Evolutionary conservation across 2,888 invertebrate species (phyloP).

Genomic region (Apomyelois bistriatella): DNA sequence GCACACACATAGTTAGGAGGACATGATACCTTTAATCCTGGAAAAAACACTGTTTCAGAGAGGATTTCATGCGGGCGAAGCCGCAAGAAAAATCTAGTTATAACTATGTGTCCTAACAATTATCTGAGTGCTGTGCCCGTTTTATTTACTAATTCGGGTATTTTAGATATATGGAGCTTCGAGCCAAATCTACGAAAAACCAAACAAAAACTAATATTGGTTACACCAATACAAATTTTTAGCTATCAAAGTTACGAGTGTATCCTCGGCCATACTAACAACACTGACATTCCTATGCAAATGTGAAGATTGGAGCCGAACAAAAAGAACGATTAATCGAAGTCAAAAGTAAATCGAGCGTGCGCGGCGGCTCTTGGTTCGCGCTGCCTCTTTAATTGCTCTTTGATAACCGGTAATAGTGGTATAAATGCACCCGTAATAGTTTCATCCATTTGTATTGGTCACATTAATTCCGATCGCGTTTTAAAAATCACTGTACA

Average conservation of each 20-base stretch:
- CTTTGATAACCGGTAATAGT: constrained; percentile 66
- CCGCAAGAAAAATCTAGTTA: too few species aligned
- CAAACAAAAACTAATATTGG: not conserved
- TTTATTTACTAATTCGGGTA: too few species aligned
- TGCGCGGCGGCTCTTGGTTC: constrained; percentile 48
- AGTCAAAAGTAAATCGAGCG: constrained; percentile 66
- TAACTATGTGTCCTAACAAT: too few species aligned
- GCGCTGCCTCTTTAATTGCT: constrained; percentile 66
- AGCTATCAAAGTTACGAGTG: constrained; percentile 17
- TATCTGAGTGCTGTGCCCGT: too few species aligned
- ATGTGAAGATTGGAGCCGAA: constrained; percentile 58
- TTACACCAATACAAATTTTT: not conserved
- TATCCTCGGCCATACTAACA: constrained; percentile 30
- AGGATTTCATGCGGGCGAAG: too few species aligned
- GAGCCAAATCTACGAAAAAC: too few species aligned
- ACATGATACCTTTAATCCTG: too few species aligned
- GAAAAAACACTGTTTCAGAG: too few species aligned
- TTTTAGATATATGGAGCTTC: too few species aligned
- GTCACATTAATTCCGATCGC: constrained; percentile 46
- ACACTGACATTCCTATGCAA: constrained; percentile 64
- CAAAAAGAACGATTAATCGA: constrained; percentile 68
- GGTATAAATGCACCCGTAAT: constrained; percentile 62
- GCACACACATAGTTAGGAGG: too few species aligned
- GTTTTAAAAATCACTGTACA: constrained; percentile 44
- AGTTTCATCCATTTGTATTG: constrained; percentile 52